Evolutionary conservation across 2,113 vertebrate species (phyloP).

Genomic region (Ictidomys tridecemlineatus): DNA sequence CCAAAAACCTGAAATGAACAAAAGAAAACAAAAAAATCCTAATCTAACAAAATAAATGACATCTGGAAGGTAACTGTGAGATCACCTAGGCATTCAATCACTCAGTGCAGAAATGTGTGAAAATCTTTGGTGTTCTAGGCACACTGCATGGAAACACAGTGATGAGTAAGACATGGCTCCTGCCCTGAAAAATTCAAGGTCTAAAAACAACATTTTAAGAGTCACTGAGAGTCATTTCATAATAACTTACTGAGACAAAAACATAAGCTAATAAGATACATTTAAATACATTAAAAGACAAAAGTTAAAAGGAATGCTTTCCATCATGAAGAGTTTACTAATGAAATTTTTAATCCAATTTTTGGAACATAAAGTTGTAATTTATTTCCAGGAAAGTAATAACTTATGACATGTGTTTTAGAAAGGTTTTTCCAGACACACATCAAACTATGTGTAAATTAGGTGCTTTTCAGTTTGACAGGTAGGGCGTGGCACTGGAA

Average conservation of each 20-base stretch:
- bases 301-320: not conserved
- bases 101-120: constrained; percentile 16
- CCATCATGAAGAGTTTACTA: not conserved
- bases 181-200: constrained; percentile 1
- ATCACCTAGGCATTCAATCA: constrained; percentile 9
- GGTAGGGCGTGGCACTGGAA: constrained; percentile 73
- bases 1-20: constrained; percentile 35
- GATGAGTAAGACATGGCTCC: constrained; percentile 27
- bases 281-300: not conserved
- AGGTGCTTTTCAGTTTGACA: constrained; percentile 50
- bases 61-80: not conserved
- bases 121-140: not conserved
- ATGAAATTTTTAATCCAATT: constrained; percentile 44
- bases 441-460: constrained; percentile 35
- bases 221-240: constrained; percentile 5
- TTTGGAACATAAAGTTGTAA: constrained; percentile 52
- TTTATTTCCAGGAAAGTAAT: constrained; percentile 47
- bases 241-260: constrained; percentile 3
- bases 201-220: constrained; percentile 58
- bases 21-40: not conserved
- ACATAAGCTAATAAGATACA: not conserved
- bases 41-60: constrained; percentile 34
- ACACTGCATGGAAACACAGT: not conserved
- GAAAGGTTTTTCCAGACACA: not conserved
- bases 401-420: constrained; percentile 27